Conservation (phyloP, 2,797 vertebrate genomes). For the Oophaga sylvatica region DNA sequence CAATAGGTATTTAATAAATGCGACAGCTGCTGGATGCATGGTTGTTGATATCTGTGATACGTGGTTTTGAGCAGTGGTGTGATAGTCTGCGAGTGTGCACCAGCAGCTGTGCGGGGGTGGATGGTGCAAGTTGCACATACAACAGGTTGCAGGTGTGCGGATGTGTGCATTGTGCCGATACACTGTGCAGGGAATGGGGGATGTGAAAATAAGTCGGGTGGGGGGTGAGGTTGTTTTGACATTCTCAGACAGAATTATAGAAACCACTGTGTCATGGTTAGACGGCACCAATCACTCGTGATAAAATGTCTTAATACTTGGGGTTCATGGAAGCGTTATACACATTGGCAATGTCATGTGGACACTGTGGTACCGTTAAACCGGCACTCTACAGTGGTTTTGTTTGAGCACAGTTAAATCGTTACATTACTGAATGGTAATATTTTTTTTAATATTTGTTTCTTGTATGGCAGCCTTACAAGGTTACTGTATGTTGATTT, state of each 20-base stretch:
- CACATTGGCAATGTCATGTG: too few relatives aligned
- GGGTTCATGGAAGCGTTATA: too few relatives aligned
- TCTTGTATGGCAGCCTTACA: too few relatives aligned
- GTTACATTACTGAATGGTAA: too few relatives aligned
- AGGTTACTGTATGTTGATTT: too few relatives aligned
- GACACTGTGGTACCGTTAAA: too few relatives aligned
- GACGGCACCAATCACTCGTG: background rate
- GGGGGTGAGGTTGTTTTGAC: slow-evolving; percentile 27
- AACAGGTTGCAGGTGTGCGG: slow-evolving; percentile 58
- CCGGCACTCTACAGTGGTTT: too few relatives aligned
- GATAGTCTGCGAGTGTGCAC: background rate
- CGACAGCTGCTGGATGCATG: background rate
- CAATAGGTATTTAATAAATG: background rate
- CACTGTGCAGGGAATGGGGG: slow-evolving; percentile 48
- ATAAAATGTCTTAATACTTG: too few relatives aligned
- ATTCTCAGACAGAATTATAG: background rate
- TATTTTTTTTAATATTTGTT: too few relatives aligned
- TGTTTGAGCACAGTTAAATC: too few relatives aligned
- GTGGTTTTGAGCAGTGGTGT: background rate
- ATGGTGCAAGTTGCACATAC: background rate
- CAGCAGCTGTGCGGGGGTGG: slow-evolving; percentile 51
- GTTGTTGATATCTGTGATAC: background rate
- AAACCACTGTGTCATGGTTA: slow-evolving; percentile 27
- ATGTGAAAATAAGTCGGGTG: slow-evolving; percentile 30
- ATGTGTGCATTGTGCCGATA: slow-evolving; percentile 36